phyloP scores from a whole-genome alignment of 1,140 invertebrate species.

The Trichonephila clavata region DNA sequence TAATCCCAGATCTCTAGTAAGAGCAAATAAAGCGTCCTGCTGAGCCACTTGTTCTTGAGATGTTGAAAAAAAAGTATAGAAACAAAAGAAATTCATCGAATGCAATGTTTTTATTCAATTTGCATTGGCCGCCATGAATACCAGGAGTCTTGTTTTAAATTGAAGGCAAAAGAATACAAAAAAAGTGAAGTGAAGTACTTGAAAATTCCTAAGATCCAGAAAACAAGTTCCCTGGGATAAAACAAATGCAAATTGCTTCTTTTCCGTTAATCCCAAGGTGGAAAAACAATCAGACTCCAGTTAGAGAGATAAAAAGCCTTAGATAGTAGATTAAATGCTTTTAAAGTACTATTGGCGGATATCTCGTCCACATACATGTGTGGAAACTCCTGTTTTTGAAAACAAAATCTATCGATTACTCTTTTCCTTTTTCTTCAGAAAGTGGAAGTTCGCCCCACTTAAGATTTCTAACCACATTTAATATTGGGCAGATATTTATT shows the following conservation, averaged over 20 bases:
- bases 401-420: slow-evolving; percentile 17
- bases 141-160: not conserved
- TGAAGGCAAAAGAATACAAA: not conserved
- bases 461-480: slow-evolving; percentile 2
- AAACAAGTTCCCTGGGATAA: not conserved
- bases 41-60: not conserved
- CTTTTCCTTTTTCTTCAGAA: not conserved
- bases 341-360: not conserved
- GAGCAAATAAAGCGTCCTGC: not conserved
- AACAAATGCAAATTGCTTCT: slow-evolving; percentile 31
- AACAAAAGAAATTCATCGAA: not conserved
- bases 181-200: not conserved
- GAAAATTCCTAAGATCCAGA: slow-evolving; percentile 1
- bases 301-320: slow-evolving; percentile 16
- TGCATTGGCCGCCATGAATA: slow-evolving; percentile 1
- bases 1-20: not conserved
- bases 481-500: not conserved
- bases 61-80: not conserved
- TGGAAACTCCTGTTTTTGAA: slow-evolving; percentile 8
- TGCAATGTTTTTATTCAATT: slow-evolving; percentile 35
- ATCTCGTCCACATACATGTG: not conserved
- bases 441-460: not conserved
- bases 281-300: slow-evolving; percentile 25
- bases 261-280: slow-evolving; percentile 26
- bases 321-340: slow-evolving; percentile 31